These are phyloP conservation scores for Archivesica marissinica DNA, from an alignment of 1,140 invertebrate genomes.

Conservation along the genomic window DNA sequence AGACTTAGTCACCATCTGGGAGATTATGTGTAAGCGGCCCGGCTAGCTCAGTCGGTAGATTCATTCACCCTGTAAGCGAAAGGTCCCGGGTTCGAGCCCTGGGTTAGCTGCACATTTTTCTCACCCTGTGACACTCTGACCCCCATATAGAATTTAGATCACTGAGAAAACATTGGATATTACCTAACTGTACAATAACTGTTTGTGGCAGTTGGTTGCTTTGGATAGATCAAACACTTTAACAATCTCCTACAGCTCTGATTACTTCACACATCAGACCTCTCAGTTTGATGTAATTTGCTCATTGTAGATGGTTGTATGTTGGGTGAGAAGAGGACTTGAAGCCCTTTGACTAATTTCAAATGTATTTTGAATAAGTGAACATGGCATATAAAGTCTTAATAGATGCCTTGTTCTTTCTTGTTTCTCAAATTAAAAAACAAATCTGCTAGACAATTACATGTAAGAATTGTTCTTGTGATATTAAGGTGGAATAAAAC, in stretches of 20 bases:
- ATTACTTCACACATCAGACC: not conserved
- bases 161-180: too few relatives aligned
- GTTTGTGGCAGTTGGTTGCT: slow-evolving; percentile 17
- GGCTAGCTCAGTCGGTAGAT: too few relatives aligned
- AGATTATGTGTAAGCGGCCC: too few relatives aligned
- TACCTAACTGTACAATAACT: slow-evolving; percentile 39
- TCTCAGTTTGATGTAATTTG: too few relatives aligned
- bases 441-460: not conserved
- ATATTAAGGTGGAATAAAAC: not conserved
- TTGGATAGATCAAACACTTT: slow-evolving; percentile 22
- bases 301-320: too few relatives aligned
- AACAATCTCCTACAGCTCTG: not conserved
- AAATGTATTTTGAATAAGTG: not conserved
- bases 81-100: too few relatives aligned
- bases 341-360: not conserved
- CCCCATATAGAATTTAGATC: too few relatives aligned
- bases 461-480: not conserved
- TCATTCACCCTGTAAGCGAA: too few relatives aligned
- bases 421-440: slow-evolving; percentile 18
- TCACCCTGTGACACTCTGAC: too few relatives aligned
- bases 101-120: too few relatives aligned
- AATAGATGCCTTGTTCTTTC: slow-evolving; percentile 14
- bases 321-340: too few relatives aligned
- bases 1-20: too few relatives aligned
- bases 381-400: slow-evolving; percentile 8